These are phyloP conservation scores for Philopotamus ludificatus DNA, from an alignment of 1,140 invertebrate genomes.

Conservation along the genomic window DNA sequence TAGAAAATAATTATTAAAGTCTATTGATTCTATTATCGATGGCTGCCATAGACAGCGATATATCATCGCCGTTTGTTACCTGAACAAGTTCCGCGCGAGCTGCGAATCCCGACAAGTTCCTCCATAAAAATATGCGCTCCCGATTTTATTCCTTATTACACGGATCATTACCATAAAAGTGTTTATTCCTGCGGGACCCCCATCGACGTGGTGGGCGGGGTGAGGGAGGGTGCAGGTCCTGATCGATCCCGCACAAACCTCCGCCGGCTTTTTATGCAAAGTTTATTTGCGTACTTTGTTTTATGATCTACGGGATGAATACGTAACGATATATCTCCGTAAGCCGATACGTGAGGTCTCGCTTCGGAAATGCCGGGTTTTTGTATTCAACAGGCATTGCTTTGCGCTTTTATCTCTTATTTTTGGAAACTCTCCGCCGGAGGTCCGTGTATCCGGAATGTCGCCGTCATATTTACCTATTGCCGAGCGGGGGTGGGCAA, in stretches of 20 bases:
- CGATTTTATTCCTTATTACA: conserved; percentile 34
- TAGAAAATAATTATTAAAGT: too few species aligned
- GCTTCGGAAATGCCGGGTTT: background rate
- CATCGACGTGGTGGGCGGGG: too few species aligned
- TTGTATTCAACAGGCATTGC: conserved; percentile 23
- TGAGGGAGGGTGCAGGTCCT: background rate
- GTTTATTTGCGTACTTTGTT: conserved; percentile 33
- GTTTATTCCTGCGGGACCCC: conserved; percentile 13
- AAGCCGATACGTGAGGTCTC: background rate
- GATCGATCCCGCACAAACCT: conserved; percentile 9
- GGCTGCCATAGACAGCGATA: too few species aligned
- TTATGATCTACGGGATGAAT: conserved; percentile 34
- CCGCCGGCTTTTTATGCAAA: conserved; percentile 22
- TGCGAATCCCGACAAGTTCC: conserved; percentile 13
- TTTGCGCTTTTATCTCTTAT: conserved; percentile 15
- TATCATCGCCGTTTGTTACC: too few species aligned
- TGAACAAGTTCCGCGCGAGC: too few species aligned
- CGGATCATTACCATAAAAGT: conserved; percentile 36
- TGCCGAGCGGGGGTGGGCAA: background rate
- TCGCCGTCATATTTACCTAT: background rate
- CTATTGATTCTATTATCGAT: too few species aligned
- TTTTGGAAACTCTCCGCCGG: background rate
- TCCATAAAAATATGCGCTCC: conserved; percentile 28
- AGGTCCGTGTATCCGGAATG: conserved; percentile 1
- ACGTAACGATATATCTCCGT: conserved; percentile 8